Evolutionary conservation across 2,888 invertebrate genomes (phyloP), one percentile per base, ranked within the genome.

Genomic region (Yponomeuta sedellus): DNA sequence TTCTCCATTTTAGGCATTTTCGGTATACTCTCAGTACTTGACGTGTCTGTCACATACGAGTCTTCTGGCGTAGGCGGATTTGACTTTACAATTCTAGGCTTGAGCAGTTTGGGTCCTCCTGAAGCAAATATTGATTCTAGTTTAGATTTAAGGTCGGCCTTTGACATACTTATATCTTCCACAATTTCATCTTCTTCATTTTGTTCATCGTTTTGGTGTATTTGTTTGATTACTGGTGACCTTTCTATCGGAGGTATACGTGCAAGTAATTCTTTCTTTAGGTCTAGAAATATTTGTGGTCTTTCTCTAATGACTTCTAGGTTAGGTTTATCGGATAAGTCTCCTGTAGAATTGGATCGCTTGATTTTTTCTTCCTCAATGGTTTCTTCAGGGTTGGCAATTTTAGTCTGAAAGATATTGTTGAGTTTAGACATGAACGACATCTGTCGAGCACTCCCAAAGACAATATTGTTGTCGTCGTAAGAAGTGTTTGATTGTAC

Each of bases 341-440:
- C 83, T 0, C 87, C 86, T 0, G 84, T 83, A 1, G 91, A 89
- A 70, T 85, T 82, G 0, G 90, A 91, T 67, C 89, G 76, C 69
- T 74, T 79, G 67, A 80, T 78, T 20, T 79, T 79, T 56, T 84
- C 85, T 44, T 72, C 74, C 2, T 70, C 73, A 28, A 71, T 66
- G 10, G 70, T 22, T 64, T 59, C 34, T 61, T 56, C 40, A 20
- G 40, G 34, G 5, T 61, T 66, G 10, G 10, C n/a, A 64, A 85
- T 83, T 75, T 86, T 82, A 57, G 76, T 86, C 71, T 88, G 85
- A 64, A 87, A 87, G 70, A 91, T 80, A 59, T 80, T 77, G 28
- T 86, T 86, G 44, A 92, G 71, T 74, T 90, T 91, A 0, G 85
- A 83, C 86, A 89, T 88, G 65, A 92, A 90, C 70, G 80, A 74